Evolutionary conservation across 2,113 vertebrate genomes (phyloP).

Genomic region (Struthidea cinerea): DNA sequence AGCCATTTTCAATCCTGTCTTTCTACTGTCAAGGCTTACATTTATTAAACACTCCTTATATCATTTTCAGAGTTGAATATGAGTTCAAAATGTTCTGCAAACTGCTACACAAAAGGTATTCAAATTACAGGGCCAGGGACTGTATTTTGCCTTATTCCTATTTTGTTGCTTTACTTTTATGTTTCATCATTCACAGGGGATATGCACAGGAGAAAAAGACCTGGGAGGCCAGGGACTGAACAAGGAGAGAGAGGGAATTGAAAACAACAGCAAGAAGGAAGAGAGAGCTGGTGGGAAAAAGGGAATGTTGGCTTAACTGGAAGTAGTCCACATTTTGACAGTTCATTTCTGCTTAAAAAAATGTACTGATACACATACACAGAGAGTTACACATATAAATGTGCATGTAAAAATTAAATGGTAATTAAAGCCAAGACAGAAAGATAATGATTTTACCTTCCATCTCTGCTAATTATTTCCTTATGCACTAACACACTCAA

Average conservation of each 20-base stretch:
- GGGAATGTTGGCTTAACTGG: not conserved
- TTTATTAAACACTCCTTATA: constrained; percentile 19
- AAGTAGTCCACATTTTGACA: not conserved
- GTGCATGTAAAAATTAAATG: constrained; percentile 1
- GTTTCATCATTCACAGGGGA: not conserved
- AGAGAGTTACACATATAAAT: not conserved
- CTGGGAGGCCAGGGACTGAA: not conserved
- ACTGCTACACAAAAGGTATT: not conserved
- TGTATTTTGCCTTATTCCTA: not conserved
- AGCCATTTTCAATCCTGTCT: constrained; percentile 4
- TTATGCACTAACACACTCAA: not conserved
- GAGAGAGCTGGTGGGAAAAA: not conserved
- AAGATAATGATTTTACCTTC: constrained; percentile 15
- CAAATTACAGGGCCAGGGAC: constrained; percentile 12
- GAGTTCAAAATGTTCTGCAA: constrained; percentile 34
- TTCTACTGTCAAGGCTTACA: constrained; percentile 24
- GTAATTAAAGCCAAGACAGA: not conserved
- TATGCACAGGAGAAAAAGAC: not conserved
- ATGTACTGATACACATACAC: not conserved
- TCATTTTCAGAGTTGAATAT: constrained; percentile 14
- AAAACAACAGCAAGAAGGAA: not conserved
- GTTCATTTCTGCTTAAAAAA: constrained; percentile 1
- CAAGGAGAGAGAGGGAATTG: not conserved
- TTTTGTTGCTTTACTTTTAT: not conserved
- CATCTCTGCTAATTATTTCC: constrained; percentile 35